phyloP scores from a whole-genome alignment of 2,113 vertebrate species.

The Ceyx melanurus region DNA sequence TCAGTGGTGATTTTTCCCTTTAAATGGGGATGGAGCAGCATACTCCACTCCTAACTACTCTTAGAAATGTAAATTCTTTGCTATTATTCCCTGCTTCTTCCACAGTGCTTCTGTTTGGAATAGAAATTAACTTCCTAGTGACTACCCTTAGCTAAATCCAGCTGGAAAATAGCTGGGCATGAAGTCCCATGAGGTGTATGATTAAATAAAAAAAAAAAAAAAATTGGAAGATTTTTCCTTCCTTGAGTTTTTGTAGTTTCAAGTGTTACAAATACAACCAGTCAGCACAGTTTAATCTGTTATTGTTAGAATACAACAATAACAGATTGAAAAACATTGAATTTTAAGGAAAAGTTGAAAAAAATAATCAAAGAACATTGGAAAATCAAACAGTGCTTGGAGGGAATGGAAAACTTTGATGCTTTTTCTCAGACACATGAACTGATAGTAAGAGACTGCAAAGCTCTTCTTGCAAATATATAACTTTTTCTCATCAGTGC shows the following conservation, averaged over 20 bases:
- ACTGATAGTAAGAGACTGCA: not conserved
- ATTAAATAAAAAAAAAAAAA: not conserved
- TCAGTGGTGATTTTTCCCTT: not conserved
- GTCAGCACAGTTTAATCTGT: not conserved
- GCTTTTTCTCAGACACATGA: not conserved
- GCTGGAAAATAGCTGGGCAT: not conserved
- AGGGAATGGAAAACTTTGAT: accelerated
- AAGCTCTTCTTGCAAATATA: not conserved
- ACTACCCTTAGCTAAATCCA: not conserved
- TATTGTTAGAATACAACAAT: not conserved
- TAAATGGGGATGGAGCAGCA: not conserved
- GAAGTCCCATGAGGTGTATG: not conserved
- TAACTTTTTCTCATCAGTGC: not conserved
- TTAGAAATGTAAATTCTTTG: not conserved
- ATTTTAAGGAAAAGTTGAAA: not conserved
- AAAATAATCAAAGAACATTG: not conserved
- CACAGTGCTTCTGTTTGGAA: not conserved
- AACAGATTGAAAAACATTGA: not conserved
- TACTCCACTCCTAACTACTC: not conserved
- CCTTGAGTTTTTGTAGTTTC: not conserved
- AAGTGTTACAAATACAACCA: not conserved
- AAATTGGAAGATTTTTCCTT: not conserved
- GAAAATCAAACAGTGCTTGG: not conserved
- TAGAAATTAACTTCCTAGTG: not conserved
- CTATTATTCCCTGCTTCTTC: not conserved